A percentile compares a stretch with the other conserved stretches of the same genome.
These are phyloP conservation scores for Lycia hirtaria DNA, from an alignment of 2,888 invertebrate species.

Conservation along the genomic window DNA sequence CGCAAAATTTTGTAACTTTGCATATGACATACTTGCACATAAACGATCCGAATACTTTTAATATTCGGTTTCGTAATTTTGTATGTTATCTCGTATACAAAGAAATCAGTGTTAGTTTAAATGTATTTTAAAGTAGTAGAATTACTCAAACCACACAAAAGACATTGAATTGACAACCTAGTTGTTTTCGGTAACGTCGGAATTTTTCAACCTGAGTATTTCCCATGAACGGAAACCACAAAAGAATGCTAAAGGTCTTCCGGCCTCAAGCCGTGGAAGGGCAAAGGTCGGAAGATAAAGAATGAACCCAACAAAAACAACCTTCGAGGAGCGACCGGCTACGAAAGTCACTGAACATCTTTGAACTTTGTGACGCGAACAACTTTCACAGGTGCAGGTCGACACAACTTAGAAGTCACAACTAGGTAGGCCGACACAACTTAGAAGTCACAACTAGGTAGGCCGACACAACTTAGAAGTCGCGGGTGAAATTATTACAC, in stretches of 20 bases:
- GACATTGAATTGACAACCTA: neutral
- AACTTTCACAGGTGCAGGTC: conserved; percentile 1
- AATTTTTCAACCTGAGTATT: neutral
- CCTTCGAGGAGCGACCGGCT: conserved; percentile 14
- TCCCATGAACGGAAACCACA: neutral
- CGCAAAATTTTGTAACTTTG: too few relatives aligned
- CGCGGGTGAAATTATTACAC: too few relatives aligned
- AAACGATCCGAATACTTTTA: too few relatives aligned
- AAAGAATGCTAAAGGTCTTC: conserved; percentile 20
- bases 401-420: neutral
- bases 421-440: neutral
- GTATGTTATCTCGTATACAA: too few relatives aligned
- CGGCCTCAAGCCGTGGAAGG: conserved; percentile 13
- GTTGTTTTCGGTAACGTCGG: neutral
- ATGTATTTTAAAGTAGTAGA: too few relatives aligned
- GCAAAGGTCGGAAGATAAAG: conserved; percentile 28
- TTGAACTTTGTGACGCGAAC: conserved; percentile 25
- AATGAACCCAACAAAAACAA: conserved; percentile 22
- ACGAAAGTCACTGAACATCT: conserved; percentile 26
- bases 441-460: neutral
- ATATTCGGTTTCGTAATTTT: too few relatives aligned
- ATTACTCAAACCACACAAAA: too few relatives aligned
- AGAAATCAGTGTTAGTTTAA: too few relatives aligned
- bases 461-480: neutral
- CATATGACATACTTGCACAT: too few relatives aligned